Evolutionary conservation across 2,888 invertebrate genomes (phyloP), one percentile per base, ranked within the genome.

Genomic region (Drosophila cyrtoloma): DNA sequence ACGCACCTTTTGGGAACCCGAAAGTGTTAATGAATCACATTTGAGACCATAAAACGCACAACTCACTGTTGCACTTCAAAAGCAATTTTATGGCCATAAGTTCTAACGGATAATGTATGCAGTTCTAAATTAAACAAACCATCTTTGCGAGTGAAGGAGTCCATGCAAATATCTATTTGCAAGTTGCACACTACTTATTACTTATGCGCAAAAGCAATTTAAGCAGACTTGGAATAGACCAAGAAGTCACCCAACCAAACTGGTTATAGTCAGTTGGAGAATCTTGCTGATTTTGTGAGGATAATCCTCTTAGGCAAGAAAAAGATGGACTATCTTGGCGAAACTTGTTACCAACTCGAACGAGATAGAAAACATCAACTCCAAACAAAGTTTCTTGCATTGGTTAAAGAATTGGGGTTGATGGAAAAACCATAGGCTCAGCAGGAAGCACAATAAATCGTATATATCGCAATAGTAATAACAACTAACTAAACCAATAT

Each of bases 11-110:
- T 63, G 75, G 65, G 76, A 58, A 71, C 72, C 57, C 57, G n/a
- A 81, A 90, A 77, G 86, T 89, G 86, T 89, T 87, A 87, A 87
- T 87, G 91, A 81, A 90, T 90, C 89, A 89, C 84, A 86, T 81
- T 77, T 57, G 71, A 84, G 81, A 28, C 44, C 68, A 74, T 77
- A 74, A 74, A 81, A 71, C 71, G 71, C 74, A 72, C 55, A 67
- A 28, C 47, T 55, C 77, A 47, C 42, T 35, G 61, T 39, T 62
- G 37, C 67, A 68, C 68, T 68, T 69, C 68, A 67, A 68, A 66
- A 57, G 51, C 52, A 58, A 69, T 62, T 75, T 68, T 63, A 44
- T 63, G 69, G 59, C 51, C 53, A 66, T 57, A 51, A 7, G 16
- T 5, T 52, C 63, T 35, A 51, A 7, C 14, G 7, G n/a, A 26